phyloP scores from a whole-genome alignment of 1,140 invertebrate genomes.

The Drosophila navojoa region DNA sequence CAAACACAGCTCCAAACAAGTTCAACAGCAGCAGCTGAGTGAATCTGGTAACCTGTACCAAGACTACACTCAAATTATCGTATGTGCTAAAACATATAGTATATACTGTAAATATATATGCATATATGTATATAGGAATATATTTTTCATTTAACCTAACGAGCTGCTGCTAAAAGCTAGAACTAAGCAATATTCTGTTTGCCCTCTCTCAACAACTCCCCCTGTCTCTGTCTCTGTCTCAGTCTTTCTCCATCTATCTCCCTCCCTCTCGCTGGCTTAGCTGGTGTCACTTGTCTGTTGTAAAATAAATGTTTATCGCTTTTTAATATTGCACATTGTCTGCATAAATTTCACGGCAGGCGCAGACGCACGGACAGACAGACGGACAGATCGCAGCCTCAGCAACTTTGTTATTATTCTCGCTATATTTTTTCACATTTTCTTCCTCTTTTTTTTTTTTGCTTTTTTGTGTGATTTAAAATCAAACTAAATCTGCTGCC shows the following conservation, averaged over 20 bases:
- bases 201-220: not conserved
- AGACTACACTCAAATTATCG: no score
- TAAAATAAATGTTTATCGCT: slow-evolving; percentile 82
- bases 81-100: slow-evolving; percentile 10
- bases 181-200: slow-evolving; percentile 6
- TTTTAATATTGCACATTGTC: slow-evolving; percentile 82
- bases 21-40: slow-evolving; percentile 21
- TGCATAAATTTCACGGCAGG: slow-evolving; percentile 73
- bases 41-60: slow-evolving; percentile 6
- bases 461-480: slow-evolving; percentile 59
- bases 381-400: slow-evolving; percentile 15
- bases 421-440: not conserved
- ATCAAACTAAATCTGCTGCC: slow-evolving; percentile 80
- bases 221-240: not conserved
- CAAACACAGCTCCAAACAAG: slow-evolving; percentile 27
- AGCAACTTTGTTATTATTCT: slow-evolving; percentile 61
- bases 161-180: slow-evolving; percentile 20
- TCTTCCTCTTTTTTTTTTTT: not conserved
- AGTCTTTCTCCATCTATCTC: not conserved
- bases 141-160: slow-evolving; percentile 6
- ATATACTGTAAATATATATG: not conserved
- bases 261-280: slow-evolving; percentile 4
- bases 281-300: slow-evolving; percentile 71
- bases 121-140: not conserved
- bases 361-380: not conserved